These are phyloP conservation scores for Dromaius novaehollandiae DNA, from an alignment of 2,113 vertebrate genomes.

Conservation along the genomic window DNA sequence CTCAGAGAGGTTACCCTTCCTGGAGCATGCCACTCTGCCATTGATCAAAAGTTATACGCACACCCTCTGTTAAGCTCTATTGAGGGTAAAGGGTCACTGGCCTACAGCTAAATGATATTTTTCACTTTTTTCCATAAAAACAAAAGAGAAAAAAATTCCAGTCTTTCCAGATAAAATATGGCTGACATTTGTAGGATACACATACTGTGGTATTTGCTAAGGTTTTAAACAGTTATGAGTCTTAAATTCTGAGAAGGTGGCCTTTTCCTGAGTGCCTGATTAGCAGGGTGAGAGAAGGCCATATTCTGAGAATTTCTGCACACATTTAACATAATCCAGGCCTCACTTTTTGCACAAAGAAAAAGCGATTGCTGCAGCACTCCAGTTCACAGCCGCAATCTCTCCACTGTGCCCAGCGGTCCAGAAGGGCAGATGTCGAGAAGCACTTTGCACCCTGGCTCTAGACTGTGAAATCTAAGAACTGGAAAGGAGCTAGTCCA, in stretches of 20 bases:
- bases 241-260: background rate
- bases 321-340: background rate
- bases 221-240: slow-evolving; percentile 12
- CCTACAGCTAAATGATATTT: background rate
- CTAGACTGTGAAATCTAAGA: background rate
- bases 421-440: background rate
- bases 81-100: background rate
- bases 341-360: background rate
- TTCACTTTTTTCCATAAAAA: background rate
- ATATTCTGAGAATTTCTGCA: background rate
- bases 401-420: background rate
- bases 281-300: background rate
- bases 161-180: background rate
- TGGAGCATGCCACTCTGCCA: background rate
- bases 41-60: background rate
- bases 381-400: background rate
- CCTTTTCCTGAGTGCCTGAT: background rate
- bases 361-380: background rate
- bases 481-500: background rate
- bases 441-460: background rate
- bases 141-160: background rate
- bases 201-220: slow-evolving; percentile 32
- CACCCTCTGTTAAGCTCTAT: background rate
- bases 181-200: slow-evolving; percentile 23
- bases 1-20: background rate